These are phyloP conservation scores for Diachrysia chrysitis DNA, from an alignment of 2,888 invertebrate species.

Conservation along the genomic window DNA sequence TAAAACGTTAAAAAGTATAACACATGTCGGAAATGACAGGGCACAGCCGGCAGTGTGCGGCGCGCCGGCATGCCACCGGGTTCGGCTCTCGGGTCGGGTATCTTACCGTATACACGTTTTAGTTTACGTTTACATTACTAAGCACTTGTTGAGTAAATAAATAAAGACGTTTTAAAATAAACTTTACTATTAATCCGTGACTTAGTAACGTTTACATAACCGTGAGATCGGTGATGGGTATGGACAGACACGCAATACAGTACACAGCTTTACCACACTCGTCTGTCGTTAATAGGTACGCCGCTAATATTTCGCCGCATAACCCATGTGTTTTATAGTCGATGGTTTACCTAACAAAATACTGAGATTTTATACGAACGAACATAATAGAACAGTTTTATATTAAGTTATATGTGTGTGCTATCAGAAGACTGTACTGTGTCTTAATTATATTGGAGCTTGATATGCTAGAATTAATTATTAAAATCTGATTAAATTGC, in stretches of 20 bases:
- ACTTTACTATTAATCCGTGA: slow-evolving; percentile 83
- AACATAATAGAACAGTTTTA: too few species aligned
- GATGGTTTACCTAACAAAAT: background rate
- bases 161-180: slow-evolving; percentile 85
- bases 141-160: slow-evolving; percentile 88
- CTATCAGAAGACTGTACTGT: background rate
- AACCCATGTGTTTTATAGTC: background rate
- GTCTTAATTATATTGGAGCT: background rate
- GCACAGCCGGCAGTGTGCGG: slow-evolving; percentile 61
- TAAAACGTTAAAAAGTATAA: slow-evolving; percentile 67
- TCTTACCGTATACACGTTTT: slow-evolving; percentile 67
- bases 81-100: slow-evolving; percentile 72
- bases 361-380: background rate
- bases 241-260: slow-evolving; percentile 54
- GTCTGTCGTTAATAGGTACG: slow-evolving; percentile 17
- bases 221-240: slow-evolving; percentile 73
- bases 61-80: slow-evolving; percentile 65
- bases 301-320: slow-evolving; percentile 29
- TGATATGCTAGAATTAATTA: background rate
- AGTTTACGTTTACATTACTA: slow-evolving; percentile 85
- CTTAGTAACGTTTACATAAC: slow-evolving; percentile 81
- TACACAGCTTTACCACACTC: slow-evolving; percentile 19
- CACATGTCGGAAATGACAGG: slow-evolving; percentile 69
- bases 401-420: too few species aligned
- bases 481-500: background rate